Evolutionary conservation across 64 coral and sea anemone genomes (phyloP).

Genomic region (Orbicella faveolata): DNA sequence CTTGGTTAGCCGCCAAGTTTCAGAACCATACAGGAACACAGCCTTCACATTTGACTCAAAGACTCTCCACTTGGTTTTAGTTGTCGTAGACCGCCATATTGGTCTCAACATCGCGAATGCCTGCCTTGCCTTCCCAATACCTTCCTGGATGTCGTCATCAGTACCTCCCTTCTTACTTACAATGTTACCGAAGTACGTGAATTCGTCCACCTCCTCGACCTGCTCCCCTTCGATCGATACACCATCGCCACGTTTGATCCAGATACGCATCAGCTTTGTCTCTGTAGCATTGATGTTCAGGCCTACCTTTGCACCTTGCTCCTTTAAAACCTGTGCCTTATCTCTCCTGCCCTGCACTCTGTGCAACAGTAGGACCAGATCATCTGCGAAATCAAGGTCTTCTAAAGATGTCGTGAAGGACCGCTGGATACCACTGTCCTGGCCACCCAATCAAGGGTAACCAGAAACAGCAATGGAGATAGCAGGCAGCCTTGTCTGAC

Average conservation of each 20-base stretch:
- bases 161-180: slow-evolving; percentile 22
- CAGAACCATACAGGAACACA: not conserved
- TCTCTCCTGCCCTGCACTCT: slow-evolving; percentile 15
- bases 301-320: slow-evolving; percentile 9
- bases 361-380: slow-evolving; percentile 38
- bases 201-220: slow-evolving; percentile 25
- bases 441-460: slow-evolving; percentile 36
- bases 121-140: slow-evolving; percentile 2
- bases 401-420: slow-evolving; percentile 24
- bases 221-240: not conserved
- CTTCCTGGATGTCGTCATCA: slow-evolving; percentile 5
- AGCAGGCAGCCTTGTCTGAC: slow-evolving; percentile 29
- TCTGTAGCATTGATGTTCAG: slow-evolving; percentile 23
- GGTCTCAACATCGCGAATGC: slow-evolving; percentile 7
- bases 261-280: slow-evolving; percentile 39
- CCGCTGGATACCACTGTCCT: slow-evolving; percentile 30
- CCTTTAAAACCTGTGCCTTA: not conserved
- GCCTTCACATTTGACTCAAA: slow-evolving; percentile 25
- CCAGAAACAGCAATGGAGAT: slow-evolving; percentile 45
- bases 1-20: not conserved
- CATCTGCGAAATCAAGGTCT: slow-evolving; percentile 46
- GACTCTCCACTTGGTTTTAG: slow-evolving; percentile 19
- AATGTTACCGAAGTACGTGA: slow-evolving; percentile 29
- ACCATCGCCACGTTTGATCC: slow-evolving; percentile 6
- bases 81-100: slow-evolving; percentile 13